phyloP scores from a whole-genome alignment of 2,888 invertebrate species.

The Megamerina dolium region DNA sequence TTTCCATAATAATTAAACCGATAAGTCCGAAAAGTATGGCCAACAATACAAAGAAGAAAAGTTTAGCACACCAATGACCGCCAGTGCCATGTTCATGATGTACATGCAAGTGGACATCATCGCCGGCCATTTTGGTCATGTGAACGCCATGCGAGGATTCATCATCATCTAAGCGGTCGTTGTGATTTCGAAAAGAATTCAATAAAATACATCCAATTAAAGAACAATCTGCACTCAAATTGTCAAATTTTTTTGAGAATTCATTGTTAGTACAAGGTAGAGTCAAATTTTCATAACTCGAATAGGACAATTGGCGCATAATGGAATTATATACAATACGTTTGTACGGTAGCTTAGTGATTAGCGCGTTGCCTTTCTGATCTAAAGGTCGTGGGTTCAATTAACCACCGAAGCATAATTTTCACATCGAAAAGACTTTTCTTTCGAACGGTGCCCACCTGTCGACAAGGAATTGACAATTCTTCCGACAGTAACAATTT shows the following conservation, averaged over 20 bases:
- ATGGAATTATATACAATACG: no score
- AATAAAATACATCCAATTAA: background rate
- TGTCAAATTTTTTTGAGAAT: background rate
- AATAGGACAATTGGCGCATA: background rate
- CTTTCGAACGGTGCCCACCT: no score
- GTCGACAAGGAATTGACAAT: no score
- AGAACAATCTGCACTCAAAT: background rate
- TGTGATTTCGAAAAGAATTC: no score
- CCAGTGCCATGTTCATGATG: constrained; percentile 71
- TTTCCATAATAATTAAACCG: constrained; percentile 72
- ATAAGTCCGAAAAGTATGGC: constrained; percentile 66
- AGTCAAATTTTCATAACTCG: background rate
- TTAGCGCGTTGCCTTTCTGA: no score
- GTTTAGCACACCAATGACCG: constrained; percentile 78
- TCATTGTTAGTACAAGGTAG: background rate
- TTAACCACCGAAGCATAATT: no score
- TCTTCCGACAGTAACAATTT: no score
- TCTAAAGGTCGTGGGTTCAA: no score
- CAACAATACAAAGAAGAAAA: constrained; percentile 72
- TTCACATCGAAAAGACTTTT: no score
- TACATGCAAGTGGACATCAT: constrained; percentile 72
- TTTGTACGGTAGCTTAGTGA: no score
- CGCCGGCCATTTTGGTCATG: constrained; percentile 52
- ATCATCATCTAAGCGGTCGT: constrained; percentile 39
- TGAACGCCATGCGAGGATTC: constrained; percentile 48